A percentile compares a stretch with the other conserved stretches of the same genome.
Evolutionary conservation across 1,140 invertebrate genomes (phyloP).

Genomic region (Helicoverpa armigera): DNA sequence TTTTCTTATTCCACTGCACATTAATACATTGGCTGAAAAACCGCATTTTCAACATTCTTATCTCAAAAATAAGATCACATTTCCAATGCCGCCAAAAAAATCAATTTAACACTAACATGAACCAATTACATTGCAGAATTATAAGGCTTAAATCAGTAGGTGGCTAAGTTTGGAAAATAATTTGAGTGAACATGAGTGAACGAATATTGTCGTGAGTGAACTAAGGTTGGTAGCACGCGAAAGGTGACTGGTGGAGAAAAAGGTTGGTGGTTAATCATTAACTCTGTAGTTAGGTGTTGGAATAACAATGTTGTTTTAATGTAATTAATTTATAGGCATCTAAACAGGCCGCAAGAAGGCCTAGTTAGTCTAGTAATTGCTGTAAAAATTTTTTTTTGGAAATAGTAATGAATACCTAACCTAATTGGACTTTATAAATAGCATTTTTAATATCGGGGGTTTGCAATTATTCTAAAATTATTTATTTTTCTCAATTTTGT

Average conservation of each 20-base stretch:
- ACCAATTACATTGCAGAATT: conserved; percentile 11
- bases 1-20: too few relatives aligned
- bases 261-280: conserved; percentile 1
- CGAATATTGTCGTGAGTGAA: conserved; percentile 19
- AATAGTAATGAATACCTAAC: too few relatives aligned
- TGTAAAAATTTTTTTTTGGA: too few relatives aligned
- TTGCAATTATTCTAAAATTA: too few relatives aligned
- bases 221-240: conserved; percentile 3
- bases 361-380: too few relatives aligned
- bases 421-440: too few relatives aligned
- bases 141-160: conserved; percentile 2
- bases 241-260: neutral
- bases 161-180: conserved; percentile 6
- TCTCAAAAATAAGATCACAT: too few relatives aligned
- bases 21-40: neutral
- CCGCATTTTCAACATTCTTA: neutral
- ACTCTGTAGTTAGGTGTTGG: neutral
- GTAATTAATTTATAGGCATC: too few relatives aligned
- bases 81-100: neutral
- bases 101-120: neutral
- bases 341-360: too few relatives aligned
- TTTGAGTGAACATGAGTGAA: conserved; percentile 35
- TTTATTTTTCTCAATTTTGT: too few relatives aligned
- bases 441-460: too few relatives aligned
- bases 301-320: neutral